Evolutionary conservation across 2,888 invertebrate genomes (phyloP), one percentile per base, ranked within the genome.

Genomic region (Phyto melanocephala): DNA sequence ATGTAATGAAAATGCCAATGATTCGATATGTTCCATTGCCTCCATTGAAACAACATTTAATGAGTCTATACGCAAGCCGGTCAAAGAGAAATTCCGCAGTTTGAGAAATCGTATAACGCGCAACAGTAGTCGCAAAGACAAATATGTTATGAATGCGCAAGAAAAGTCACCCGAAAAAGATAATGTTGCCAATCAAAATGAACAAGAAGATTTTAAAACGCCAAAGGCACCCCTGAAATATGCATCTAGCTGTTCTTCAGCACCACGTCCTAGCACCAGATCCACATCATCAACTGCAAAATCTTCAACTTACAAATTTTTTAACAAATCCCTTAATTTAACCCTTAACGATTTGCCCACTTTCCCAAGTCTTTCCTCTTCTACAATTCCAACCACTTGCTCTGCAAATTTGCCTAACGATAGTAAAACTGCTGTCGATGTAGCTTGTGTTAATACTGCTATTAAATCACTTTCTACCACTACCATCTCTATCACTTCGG

Each of bases 31-130:
- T 77, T 91, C 91, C 22, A 84, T 90, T 77, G 87, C 88, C 50
- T 91, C 91, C 6, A 87, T 90, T 7, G 90, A 90, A 70, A 87
- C 86, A 24, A 91, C 90, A 13, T 88, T 91, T 42, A 91, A 90
- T 79, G 91, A 91, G 37, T 90, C 90, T 22, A 89, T 90, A 68
- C 86, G 88, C 22, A 89, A 88, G 62, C 91, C 90, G 0, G 89
- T 91, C 0, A 91, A 90, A 80, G 91, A 91, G 63, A 90, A 88
- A 71, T 79, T 91, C 72, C 90, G 89, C 47, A 88, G 86, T 75
- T 86, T 91, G 58, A 89, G 88, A 62, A 90, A 89, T 80, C 88
- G 90, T 71, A 89, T 90, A 4, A 90, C 89, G n/a, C 87, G 88
- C 52, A 87, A 88, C 81, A 86, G 85, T 58, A 86, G 85, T 62